These are phyloP conservation scores for Hippocampus comes DNA, from an alignment of 2,113 vertebrate species.

Conservation along the genomic window DNA sequence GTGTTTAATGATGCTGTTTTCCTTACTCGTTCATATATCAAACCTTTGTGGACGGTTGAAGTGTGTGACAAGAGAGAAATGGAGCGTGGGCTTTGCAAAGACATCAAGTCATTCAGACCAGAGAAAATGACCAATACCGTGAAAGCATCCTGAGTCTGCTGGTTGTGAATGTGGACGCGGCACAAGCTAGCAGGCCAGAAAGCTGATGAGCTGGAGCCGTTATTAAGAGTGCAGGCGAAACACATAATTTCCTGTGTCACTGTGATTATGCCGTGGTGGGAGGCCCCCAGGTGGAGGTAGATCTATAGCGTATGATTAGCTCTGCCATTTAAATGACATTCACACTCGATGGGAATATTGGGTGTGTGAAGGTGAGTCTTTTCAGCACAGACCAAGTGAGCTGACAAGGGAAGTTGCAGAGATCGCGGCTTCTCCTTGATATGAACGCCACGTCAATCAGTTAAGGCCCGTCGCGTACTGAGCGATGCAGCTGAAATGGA, in stretches of 20 bases:
- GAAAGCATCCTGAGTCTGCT: background rate
- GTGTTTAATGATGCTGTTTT: background rate
- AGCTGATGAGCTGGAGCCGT: conserved; percentile 59
- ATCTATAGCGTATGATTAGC: conserved; percentile 65
- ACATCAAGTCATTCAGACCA: background rate
- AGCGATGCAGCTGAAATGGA: background rate
- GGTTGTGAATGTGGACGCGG: background rate
- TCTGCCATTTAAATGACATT: conserved; percentile 75
- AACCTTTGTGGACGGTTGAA: background rate
- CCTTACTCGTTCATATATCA: background rate
- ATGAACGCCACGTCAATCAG: conserved; percentile 47
- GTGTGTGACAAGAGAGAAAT: background rate
- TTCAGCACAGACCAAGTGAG: conserved; percentile 47
- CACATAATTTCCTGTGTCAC: conserved; percentile 64
- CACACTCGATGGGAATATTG: conserved; percentile 69
- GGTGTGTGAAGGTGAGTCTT: conserved; percentile 61
- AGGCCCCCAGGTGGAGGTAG: conserved; percentile 56
- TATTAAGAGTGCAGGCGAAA: conserved; percentile 65
- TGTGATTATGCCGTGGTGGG: conserved; percentile 60
- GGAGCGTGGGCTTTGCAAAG: background rate
- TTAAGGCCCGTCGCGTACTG: background rate
- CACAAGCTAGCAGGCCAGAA: conserved; percentile 14
- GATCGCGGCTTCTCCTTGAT: conserved; percentile 57
- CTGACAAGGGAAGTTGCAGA: conserved; percentile 26
- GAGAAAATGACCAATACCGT: background rate